These are phyloP conservation scores for Oscheius sp. DNA, from an alignment of 2,888 invertebrate species.

Conservation along the genomic window DNA sequence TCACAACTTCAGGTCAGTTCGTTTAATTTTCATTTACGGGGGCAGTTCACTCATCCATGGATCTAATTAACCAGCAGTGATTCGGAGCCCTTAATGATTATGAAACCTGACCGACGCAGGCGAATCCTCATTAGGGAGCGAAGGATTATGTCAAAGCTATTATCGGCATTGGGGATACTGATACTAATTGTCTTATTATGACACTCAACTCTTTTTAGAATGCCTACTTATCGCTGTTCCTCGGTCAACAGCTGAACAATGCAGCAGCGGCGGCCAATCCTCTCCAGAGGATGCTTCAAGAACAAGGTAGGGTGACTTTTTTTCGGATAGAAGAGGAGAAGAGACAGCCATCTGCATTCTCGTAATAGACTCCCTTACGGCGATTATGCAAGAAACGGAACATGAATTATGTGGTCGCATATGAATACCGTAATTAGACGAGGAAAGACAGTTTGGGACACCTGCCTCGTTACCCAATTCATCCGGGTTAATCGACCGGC, in stretches of 20 bases:
- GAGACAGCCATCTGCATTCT: background rate
- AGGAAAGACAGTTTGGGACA: constrained; percentile 65
- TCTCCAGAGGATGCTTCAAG: constrained; percentile 28
- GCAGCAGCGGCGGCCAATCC: constrained; percentile 32
- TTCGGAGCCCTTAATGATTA: constrained; percentile 32
- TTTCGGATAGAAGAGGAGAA: background rate
- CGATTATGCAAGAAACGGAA: constrained; percentile 23
- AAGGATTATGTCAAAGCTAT: constrained; percentile 15
- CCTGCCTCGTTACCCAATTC: constrained; percentile 28
- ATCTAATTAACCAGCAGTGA: background rate
- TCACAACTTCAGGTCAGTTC: constrained; percentile 28
- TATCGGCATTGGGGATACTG: background rate
- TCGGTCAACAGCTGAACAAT: constrained; percentile 48
- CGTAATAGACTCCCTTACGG: background rate
- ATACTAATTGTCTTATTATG: background rate
- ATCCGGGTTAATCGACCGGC: background rate
- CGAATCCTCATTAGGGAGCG: constrained; percentile 25
- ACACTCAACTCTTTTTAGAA: constrained; percentile 34
- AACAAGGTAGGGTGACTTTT: constrained; percentile 7
- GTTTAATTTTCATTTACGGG: background rate
- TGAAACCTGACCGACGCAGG: constrained; percentile 33
- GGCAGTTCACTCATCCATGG: background rate
- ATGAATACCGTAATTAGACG: constrained; percentile 64
- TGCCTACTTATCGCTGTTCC: constrained; percentile 46
- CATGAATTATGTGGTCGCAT: constrained; percentile 47